Percentiles rank a stretch among this genome's conserved stretches.
Conservation (phyloP, 2,888 invertebrate species). For the Aphodius granarius region DNA sequence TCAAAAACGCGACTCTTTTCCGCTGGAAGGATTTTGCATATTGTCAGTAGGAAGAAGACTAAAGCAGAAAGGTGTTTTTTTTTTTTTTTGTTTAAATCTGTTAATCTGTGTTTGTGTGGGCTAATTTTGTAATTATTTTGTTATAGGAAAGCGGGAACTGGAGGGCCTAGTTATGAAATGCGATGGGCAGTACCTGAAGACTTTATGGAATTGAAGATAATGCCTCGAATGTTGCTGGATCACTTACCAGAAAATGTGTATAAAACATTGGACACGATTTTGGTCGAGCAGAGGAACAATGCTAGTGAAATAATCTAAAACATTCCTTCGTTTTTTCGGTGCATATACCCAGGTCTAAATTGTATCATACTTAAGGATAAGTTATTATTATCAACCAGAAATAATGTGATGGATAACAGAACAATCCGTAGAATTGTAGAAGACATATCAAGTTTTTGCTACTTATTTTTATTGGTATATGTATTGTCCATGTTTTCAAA, state of each 20-base stretch:
- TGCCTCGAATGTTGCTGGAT: slow-evolving; percentile 84
- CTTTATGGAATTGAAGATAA: slow-evolving; percentile 79
- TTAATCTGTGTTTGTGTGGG: slow-evolving; percentile 4
- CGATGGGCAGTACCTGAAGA: slow-evolving; percentile 80
- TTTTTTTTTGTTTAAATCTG: slow-evolving; percentile 12
- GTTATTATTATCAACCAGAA: too few species aligned
- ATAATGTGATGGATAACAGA: background rate
- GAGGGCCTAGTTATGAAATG: slow-evolving; percentile 71
- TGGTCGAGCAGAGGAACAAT: slow-evolving; percentile 56
- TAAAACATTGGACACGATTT: slow-evolving; percentile 66
- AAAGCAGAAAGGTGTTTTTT: slow-evolving; percentile 62
- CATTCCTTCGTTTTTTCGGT: background rate
- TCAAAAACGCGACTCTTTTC: slow-evolving; percentile 73
- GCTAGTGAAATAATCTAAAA: slow-evolving; percentile 40
- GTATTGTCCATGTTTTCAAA: background rate
- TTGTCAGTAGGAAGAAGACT: slow-evolving; percentile 70
- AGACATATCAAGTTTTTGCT: background rate
- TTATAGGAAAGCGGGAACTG: slow-evolving; percentile 63
- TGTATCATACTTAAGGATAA: background rate
- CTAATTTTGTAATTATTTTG: slow-evolving; percentile 22
- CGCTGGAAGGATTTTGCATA: slow-evolving; percentile 80
- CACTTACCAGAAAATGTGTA: slow-evolving; percentile 82
- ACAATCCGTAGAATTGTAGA: background rate
- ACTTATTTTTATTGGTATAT: background rate
- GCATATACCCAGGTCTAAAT: background rate